Base-by-base conservation (phyloP, 2,113 vertebrate species). In the Eonycteris spelaea region DNA sequence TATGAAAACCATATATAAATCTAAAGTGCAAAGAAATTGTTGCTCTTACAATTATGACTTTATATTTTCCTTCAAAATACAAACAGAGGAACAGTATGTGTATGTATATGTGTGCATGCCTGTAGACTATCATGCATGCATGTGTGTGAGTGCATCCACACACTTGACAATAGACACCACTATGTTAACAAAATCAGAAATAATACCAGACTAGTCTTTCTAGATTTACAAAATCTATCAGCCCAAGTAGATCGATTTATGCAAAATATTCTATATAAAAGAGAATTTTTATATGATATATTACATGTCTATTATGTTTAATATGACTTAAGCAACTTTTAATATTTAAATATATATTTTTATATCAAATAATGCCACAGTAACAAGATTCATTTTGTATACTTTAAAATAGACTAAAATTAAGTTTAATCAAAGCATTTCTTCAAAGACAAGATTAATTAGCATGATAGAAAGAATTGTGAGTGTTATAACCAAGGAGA, bases 1-100 rank as follows among this genome's bases (percentile, higher is more conserved):
- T 74, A 93, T 73, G 74, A 78, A 94, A 89, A 92, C 43, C 24
- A 40, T 68, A 83, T 78, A 48, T 55, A 95, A 83, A 83, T 77
- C 43, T 45, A 45, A 86, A 70, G 59, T 11, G 4, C 53, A 96
- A 82, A 77, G 38, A 67, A 95, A 57, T 59, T 33, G 19, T 53
- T 85, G 9, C 35, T 94, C 38, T 74, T 79, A 45, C 18, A 73
- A n/a, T 73, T 55, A 51, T 7, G 51, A 63, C 10, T 83, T 57
- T 59, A 0, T 70, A 30, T 53, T 92, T 75, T 90, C 22, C 74
- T 45, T 82, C 16, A 61, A 68, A 74, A 30, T 63, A 45, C 68
- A 8, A 0, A 40, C 71, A 87, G 75, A 57, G 16, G 63, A 87
- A 53, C 75, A 48, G 33, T 48, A 10, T 15, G 4, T 24, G 16